Evolutionary conservation across 1,140 invertebrate genomes (phyloP), one percentile per base, ranked within the genome.

Genomic region (Drosophila baimaii): DNA sequence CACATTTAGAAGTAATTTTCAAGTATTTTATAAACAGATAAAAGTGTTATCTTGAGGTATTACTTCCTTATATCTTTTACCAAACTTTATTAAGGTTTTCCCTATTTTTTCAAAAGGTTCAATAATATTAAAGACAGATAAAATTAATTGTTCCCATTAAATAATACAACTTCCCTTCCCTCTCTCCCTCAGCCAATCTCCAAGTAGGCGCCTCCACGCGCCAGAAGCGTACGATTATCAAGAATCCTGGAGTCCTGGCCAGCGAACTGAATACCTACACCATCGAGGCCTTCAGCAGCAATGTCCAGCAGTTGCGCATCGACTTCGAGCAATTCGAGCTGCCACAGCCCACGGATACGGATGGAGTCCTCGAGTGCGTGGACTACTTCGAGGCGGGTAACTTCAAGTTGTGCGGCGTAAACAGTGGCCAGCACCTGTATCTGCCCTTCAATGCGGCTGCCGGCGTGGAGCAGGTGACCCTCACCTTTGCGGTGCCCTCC

Each of bases 291-390:
- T 90, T 54, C 17, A 92, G 83, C 90, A 93, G 93, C 23, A 84
- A 94, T 79, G 80, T 94, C 81, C 94, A 94, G 57, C 93, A 96
- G 92, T 92, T 97, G 57, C 93, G 96, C 39, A 94, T 98, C 13
- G 96, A 97, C 81, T 96, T 97, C 68, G 92, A 96, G 70, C 95
- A 95, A 41, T 96, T 97, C 46, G 94, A 93, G 70, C 79, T 97
- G 39, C 93, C 95, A 0, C 95, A 95, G 62, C 96, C 96, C 1
- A 58, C 57, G 29, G 52, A 43, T 0, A 71, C 55, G 0, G 68
- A 79, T 23, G 65, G 69, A 0, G 13, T 81, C 7, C 33, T 77
- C 0, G 91, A 95, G 77, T 92, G 93, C n/a, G 92, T 90, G 62
- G 95, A 96, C 79, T 93, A 94, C 46, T 92, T 96, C 49, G 92